phyloP scores from a whole-genome alignment of 2,888 invertebrate genomes.

The Tipula unca region DNA sequence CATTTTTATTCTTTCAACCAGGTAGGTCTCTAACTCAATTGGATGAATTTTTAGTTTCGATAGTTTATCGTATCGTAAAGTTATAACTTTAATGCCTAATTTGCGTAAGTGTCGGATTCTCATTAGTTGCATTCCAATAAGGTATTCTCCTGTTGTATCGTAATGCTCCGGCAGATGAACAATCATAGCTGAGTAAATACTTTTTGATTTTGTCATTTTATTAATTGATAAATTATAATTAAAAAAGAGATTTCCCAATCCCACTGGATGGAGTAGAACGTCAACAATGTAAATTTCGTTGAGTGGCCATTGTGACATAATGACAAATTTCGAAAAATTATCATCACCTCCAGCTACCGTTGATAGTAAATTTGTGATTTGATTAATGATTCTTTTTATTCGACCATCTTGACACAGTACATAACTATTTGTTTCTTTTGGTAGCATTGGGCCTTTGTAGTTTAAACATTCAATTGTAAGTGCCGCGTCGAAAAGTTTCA shows the following conservation, averaged over 20 bases:
- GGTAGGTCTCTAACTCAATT: slow-evolving; percentile 45
- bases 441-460: slow-evolving; percentile 50
- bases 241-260: slow-evolving; percentile 39
- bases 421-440: slow-evolving; percentile 46
- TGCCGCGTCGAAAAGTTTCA: slow-evolving; percentile 55
- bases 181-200: slow-evolving; percentile 49
- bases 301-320: slow-evolving; percentile 48
- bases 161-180: slow-evolving; percentile 59
- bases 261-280: slow-evolving; percentile 48
- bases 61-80: slow-evolving; percentile 47
- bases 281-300: slow-evolving; percentile 53
- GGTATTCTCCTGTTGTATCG: slow-evolving; percentile 46
- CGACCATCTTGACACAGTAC: slow-evolving; percentile 48
- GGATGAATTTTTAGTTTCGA: slow-evolving; percentile 45
- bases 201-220: slow-evolving; percentile 29
- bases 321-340: slow-evolving; percentile 45
- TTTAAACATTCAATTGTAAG: slow-evolving; percentile 53
- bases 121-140: slow-evolving; percentile 56
- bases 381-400: slow-evolving; percentile 45
- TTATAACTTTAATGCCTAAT: slow-evolving; percentile 54
- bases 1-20: slow-evolving; percentile 42
- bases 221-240: slow-evolving; percentile 43
- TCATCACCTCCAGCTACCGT: slow-evolving; percentile 43
- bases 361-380: slow-evolving; percentile 42
- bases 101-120: slow-evolving; percentile 52